phyloP scores from a whole-genome alignment of 1,140 invertebrate species.

The Cotesia chilonis region DNA sequence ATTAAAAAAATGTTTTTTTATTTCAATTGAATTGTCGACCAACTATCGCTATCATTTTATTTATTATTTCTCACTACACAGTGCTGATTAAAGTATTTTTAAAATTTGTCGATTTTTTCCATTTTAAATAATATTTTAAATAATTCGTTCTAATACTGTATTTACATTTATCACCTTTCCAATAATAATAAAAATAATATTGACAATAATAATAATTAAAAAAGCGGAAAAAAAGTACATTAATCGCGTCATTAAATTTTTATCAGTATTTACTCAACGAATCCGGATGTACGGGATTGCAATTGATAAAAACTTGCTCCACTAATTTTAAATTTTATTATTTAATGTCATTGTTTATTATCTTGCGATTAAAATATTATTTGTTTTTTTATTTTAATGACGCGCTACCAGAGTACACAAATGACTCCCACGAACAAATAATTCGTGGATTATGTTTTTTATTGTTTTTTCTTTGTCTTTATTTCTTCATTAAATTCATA shows the following conservation, averaged over 20 bases:
- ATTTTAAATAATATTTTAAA: conserved; percentile 13
- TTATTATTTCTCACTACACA: conserved; percentile 62
- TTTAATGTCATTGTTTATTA: too few relatives aligned
- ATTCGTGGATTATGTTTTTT: not conserved
- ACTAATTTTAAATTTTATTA: too few relatives aligned
- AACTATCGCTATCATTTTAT: conserved; percentile 59
- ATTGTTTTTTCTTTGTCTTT: not conserved
- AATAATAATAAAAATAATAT: conserved; percentile 53
- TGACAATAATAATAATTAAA: conserved; percentile 8
- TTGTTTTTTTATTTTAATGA: too few relatives aligned
- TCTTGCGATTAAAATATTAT: too few relatives aligned
- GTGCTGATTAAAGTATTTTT: conserved; percentile 62
- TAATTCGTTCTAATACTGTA: conserved; percentile 46
- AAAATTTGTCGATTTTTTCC: conserved; percentile 26
- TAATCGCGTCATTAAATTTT: not conserved
- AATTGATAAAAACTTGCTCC: too few relatives aligned
- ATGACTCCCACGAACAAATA: too few relatives aligned
- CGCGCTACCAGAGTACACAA: not conserved
- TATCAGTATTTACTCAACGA: not conserved
- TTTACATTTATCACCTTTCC: conserved; percentile 59
- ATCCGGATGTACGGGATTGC: too few relatives aligned
- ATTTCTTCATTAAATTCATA: not conserved
- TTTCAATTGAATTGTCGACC: conserved; percentile 51
- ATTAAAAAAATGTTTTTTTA: conserved; percentile 44
- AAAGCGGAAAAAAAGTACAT: not conserved